Conservation (phyloP, 37 sponge, comb jelly and placozoan species). For the Chondrilla cf. caribensis region DNA sequence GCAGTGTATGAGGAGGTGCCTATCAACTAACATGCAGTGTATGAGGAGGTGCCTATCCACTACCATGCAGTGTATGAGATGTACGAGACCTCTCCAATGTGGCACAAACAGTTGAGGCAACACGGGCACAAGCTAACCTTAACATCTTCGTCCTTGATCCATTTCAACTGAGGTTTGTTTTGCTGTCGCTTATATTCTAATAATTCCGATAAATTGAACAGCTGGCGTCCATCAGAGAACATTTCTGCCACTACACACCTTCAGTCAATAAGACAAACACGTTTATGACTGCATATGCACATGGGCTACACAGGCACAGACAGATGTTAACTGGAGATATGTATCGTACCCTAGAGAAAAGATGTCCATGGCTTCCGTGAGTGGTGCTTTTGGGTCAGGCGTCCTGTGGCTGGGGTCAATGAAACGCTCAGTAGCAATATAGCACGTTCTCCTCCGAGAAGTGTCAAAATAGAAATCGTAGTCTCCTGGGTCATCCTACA, state of each 20-base stretch:
- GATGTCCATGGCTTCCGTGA: slow-evolving; percentile 81
- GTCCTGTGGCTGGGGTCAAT: slow-evolving; percentile 19
- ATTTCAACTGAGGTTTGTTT: neutral
- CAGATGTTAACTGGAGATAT: neutral
- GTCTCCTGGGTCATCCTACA: slow-evolving; percentile 92
- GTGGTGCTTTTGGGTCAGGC: slow-evolving; percentile 31
- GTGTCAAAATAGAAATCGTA: slow-evolving; percentile 96
- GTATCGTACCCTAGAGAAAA: slow-evolving; percentile 87
- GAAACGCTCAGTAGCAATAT: slow-evolving; percentile 91
- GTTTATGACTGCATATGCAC: too few species aligned
- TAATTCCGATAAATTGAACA: slow-evolving; percentile 87
- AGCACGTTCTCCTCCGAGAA: slow-evolving; percentile 87
- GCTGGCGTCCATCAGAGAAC: slow-evolving; percentile 77
- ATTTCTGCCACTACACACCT: slow-evolving; percentile 93
- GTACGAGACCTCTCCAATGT: too few species aligned
- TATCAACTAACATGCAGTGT: too few species aligned
- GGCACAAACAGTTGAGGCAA: too few species aligned
- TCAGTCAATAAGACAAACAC: too few species aligned
- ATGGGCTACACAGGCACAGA: neutral
- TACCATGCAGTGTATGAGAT: too few species aligned
- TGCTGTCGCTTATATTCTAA: slow-evolving; percentile 63
- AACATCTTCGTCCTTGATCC: slow-evolving; percentile 52
- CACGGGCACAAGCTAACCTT: too few species aligned
- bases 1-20: too few species aligned
- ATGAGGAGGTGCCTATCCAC: too few species aligned